Evolutionary conservation across 2,797 vertebrate genomes (phyloP).

Genomic region (Phrynocephalus vlangalii): DNA sequence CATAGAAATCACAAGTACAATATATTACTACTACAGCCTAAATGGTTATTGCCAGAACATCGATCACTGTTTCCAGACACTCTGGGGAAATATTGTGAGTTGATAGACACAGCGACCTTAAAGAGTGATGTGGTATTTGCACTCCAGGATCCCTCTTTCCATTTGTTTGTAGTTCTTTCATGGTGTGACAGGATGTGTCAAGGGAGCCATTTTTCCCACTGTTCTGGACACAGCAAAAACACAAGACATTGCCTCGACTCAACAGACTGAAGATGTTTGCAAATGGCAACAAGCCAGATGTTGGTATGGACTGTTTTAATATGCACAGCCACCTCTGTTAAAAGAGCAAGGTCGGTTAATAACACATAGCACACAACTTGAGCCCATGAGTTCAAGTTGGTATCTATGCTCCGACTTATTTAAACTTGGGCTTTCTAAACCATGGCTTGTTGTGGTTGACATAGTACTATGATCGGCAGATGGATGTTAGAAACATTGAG

Average conservation of each 20-base stretch:
- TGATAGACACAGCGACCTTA: background rate
- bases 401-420: background rate
- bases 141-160: too few relatives aligned
- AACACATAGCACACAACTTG: background rate
- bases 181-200: too few relatives aligned
- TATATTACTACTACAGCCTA: too few relatives aligned
- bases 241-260: too few relatives aligned
- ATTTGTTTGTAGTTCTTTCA: too few relatives aligned
- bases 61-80: background rate
- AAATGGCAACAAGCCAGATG: background rate
- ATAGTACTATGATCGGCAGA: background rate
- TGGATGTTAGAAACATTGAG: too few relatives aligned
- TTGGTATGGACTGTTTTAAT: background rate
- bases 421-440: too few relatives aligned
- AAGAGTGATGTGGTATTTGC: background rate
- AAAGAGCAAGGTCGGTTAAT: background rate
- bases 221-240: too few relatives aligned
- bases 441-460: background rate
- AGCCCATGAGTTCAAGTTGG: background rate
- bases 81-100: background rate
- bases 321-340: background rate
- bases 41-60: too few relatives aligned
- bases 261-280: background rate
- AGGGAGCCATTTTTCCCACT: too few relatives aligned
- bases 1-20: too few relatives aligned